Conservation (phyloP, 2,888 invertebrate genomes). For the Capitulum mitella region DNA sequence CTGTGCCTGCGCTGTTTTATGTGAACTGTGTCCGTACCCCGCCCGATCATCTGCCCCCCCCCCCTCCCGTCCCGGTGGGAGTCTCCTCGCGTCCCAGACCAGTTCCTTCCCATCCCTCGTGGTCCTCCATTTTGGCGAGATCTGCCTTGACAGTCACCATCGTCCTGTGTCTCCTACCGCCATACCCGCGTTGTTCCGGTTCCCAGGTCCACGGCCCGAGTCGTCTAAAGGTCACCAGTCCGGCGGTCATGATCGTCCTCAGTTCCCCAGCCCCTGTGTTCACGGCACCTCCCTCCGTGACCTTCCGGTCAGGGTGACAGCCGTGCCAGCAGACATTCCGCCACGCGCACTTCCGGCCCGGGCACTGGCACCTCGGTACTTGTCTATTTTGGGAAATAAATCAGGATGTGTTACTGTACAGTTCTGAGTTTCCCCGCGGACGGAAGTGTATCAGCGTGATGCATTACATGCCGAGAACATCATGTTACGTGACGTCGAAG, state of each 20-base stretch:
- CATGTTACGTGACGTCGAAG: too few relatives aligned
- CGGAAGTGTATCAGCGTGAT: too few relatives aligned
- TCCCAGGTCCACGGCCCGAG: too few relatives aligned
- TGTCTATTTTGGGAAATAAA: conserved; percentile 17
- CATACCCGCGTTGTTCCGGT: background rate
- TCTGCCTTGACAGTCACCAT: too few relatives aligned
- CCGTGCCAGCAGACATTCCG: background rate
- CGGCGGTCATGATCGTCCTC: too few relatives aligned
- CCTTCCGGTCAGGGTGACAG: background rate
- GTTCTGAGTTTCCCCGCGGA: too few relatives aligned
- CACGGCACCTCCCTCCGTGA: background rate
- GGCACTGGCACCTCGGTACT: background rate
- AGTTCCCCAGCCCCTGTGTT: background rate
- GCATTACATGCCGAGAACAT: too few relatives aligned
- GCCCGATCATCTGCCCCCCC: background rate
- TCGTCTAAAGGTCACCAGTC: too few relatives aligned
- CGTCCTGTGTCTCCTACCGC: background rate
- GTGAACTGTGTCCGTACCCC: background rate
- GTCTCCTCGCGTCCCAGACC: too few relatives aligned
- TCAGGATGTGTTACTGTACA: conserved; percentile 11
- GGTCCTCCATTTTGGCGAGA: too few relatives aligned
- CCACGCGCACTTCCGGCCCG: background rate
- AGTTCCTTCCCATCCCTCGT: too few relatives aligned
- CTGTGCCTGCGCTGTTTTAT: background rate
- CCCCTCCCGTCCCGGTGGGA: background rate